Evolutionary conservation across 2,113 vertebrate genomes (phyloP).

Genomic region (Caranx ignobilis): DNA sequence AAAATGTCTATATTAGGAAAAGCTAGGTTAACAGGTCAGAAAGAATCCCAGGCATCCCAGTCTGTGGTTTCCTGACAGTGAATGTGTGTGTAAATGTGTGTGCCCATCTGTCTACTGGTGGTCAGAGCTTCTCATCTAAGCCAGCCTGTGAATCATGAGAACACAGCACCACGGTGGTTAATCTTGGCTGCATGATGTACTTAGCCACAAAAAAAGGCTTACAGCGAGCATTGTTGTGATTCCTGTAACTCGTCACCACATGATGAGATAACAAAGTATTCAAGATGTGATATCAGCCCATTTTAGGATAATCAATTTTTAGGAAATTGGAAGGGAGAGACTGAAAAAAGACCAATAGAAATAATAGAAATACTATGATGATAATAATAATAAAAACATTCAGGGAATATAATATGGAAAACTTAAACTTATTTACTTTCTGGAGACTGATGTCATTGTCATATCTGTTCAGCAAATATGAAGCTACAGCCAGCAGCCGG

Average conservation of each 20-base stretch:
- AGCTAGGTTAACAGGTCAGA: conserved; percentile 58
- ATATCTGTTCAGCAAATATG: neutral
- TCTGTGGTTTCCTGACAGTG: conserved; percentile 63
- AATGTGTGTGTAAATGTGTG: conserved; percentile 14
- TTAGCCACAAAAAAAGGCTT: conserved; percentile 41
- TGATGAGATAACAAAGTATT: conserved; percentile 8
- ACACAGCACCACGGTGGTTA: conserved; percentile 31
- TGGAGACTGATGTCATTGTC: neutral
- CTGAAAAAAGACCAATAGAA: neutral
- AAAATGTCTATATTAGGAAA: conserved; percentile 64
- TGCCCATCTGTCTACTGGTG: conserved; percentile 26
- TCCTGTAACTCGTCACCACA: conserved; percentile 8
- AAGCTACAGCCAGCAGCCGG: neutral
- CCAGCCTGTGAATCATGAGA: conserved; percentile 49
- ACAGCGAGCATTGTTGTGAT: conserved; percentile 19
- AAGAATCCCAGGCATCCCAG: conserved; percentile 63
- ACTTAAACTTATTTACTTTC: neutral
- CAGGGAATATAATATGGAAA: neutral
- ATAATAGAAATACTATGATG: neutral
- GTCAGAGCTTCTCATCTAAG: conserved; percentile 25
- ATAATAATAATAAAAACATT: neutral
- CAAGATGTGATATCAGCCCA: neutral
- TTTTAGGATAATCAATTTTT: neutral
- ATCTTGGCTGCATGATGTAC: conserved; percentile 36
- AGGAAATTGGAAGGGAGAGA: neutral